Conservation (phyloP, 2,888 invertebrate species). For the Tineola bisselliella region DNA sequence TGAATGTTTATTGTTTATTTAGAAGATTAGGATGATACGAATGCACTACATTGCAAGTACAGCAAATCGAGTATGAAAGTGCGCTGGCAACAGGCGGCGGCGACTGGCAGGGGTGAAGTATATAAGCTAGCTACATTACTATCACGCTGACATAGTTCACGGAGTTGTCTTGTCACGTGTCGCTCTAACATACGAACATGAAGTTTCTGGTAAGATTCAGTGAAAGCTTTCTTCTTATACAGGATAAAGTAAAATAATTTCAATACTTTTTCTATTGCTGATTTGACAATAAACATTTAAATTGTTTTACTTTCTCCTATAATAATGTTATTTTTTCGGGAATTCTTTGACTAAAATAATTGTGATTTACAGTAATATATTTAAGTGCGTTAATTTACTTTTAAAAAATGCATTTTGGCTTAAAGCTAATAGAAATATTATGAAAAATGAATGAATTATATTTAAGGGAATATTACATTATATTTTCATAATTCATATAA, state of each 20-base stretch:
- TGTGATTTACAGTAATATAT: too few species aligned
- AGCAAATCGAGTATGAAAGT: constrained; percentile 51
- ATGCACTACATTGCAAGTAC: constrained; percentile 7
- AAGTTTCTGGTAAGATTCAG: constrained; percentile 57
- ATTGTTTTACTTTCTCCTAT: neutral
- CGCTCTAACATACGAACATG: constrained; percentile 39
- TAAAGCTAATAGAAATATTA: too few species aligned
- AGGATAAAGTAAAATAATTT: neutral
- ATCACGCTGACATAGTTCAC: constrained; percentile 64
- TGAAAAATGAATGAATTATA: too few species aligned
- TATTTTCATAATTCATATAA: constrained; percentile 12
- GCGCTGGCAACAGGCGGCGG: constrained; percentile 33
- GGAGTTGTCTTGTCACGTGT: constrained; percentile 43
- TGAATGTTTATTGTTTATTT: neutral
- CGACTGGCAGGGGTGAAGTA: constrained; percentile 62
- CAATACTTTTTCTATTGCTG: constrained; percentile 17
- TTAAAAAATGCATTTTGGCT: too few species aligned
- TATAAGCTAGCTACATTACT: constrained; percentile 57
- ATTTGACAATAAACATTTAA: constrained; percentile 7
- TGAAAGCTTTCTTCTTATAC: constrained; percentile 22
- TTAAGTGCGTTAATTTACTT: too few species aligned
- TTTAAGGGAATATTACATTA: neutral
- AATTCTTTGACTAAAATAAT: too few species aligned
- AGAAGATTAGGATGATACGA: neutral
- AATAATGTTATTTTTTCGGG: neutral